Evolutionary conservation across 2,113 vertebrate genomes (phyloP).

Genomic region (Paralichthys olivaceus): DNA sequence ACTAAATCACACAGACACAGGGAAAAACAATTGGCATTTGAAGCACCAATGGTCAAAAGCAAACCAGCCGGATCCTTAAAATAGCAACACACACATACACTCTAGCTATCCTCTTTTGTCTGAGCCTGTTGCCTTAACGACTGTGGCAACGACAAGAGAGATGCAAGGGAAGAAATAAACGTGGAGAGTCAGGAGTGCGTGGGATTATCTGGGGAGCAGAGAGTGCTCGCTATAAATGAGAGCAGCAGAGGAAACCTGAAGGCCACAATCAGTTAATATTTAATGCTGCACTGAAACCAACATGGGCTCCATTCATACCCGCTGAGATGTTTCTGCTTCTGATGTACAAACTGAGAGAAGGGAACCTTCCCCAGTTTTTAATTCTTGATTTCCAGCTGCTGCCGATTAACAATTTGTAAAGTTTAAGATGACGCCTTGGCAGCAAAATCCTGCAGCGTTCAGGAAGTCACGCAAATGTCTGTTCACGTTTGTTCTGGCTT

Average conservation of each 20-base stretch:
- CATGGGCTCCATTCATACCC: slow-evolving; percentile 8
- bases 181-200: slow-evolving; percentile 17
- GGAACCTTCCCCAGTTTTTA: too few relatives aligned
- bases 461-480: not conserved
- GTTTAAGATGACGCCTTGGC: not conserved
- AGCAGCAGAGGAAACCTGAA: slow-evolving; percentile 47
- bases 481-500: not conserved
- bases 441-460: not conserved
- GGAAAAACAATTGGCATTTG: not conserved
- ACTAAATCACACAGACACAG: slow-evolving; percentile 11
- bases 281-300: slow-evolving; percentile 55
- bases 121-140: slow-evolving; percentile 58
- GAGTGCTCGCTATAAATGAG: slow-evolving; percentile 23
- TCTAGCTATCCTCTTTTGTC: slow-evolving; percentile 39
- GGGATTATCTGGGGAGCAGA: slow-evolving; percentile 35
- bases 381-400: too few relatives aligned
- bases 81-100: slow-evolving; percentile 24
- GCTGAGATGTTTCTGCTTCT: not conserved
- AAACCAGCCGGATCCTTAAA: slow-evolving; percentile 21
- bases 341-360: not conserved
- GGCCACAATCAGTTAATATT: slow-evolving; percentile 66
- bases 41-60: slow-evolving; percentile 3
- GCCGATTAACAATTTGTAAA: too few relatives aligned
- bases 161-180: not conserved
- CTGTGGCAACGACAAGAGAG: slow-evolving; percentile 14